phyloP scores from a whole-genome alignment of 2,888 invertebrate genomes.

The Coleophora deauratella region DNA sequence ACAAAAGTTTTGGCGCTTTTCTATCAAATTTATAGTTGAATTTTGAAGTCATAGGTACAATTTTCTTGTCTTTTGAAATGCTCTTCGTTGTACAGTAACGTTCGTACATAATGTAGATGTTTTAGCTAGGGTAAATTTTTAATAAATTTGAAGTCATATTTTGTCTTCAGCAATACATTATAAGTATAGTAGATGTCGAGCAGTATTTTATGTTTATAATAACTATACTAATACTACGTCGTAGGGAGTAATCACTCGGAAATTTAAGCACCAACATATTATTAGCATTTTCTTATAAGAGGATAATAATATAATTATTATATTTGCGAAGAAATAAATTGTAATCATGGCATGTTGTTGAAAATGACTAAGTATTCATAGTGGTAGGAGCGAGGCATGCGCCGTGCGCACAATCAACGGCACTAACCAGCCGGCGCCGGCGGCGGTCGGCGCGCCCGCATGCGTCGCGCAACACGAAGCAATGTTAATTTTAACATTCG shows the following conservation, averaged over 20 bases:
- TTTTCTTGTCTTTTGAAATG: slow-evolving; percentile 50
- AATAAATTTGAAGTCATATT: slow-evolving; percentile 59
- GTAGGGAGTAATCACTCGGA: slow-evolving; percentile 44
- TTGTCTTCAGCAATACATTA: slow-evolving; percentile 46
- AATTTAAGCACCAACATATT: slow-evolving; percentile 58
- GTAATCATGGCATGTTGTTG: slow-evolving; percentile 28
- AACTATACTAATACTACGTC: slow-evolving; percentile 29
- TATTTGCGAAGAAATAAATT: slow-evolving; percentile 5
- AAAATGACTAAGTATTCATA: slow-evolving; percentile 14
- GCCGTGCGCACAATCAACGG: slow-evolving; percentile 37
- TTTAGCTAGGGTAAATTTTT: slow-evolving; percentile 71
- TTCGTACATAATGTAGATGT: slow-evolving; percentile 55
- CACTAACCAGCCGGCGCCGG: slow-evolving; percentile 37
- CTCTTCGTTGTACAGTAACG: slow-evolving; percentile 66
- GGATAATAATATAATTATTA: slow-evolving; percentile 30
- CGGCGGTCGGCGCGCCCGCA: slow-evolving; percentile 16
- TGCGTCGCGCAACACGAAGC: slow-evolving; percentile 50
- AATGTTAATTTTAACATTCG: slow-evolving; percentile 73
- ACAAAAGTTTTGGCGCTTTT: slow-evolving; percentile 46
- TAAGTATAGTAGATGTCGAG: slow-evolving; percentile 39
- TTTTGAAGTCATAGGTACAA: slow-evolving; percentile 28
- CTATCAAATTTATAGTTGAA: slow-evolving; percentile 47
- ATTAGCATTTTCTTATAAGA: slow-evolving; percentile 49
- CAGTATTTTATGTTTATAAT: slow-evolving; percentile 49
- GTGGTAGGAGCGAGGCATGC: slow-evolving; percentile 14